These are phyloP conservation scores for Drosophila funebris DNA, from an alignment of 1,140 invertebrate genomes.

Conservation along the genomic window DNA sequence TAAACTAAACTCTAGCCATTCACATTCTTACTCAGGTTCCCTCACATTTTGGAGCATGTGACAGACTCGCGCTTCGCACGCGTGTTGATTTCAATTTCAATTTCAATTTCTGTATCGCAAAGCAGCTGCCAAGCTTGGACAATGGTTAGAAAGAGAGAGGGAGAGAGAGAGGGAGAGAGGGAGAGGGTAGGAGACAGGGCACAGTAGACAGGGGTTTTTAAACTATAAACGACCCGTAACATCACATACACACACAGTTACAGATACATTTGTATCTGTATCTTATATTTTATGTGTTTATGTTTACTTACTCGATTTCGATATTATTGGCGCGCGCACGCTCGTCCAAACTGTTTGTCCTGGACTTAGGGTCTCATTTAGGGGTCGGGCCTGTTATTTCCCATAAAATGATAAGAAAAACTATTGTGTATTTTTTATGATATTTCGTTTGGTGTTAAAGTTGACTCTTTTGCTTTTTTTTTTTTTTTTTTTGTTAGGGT, in stretches of 20 bases:
- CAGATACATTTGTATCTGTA: constrained; percentile 17
- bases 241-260: neutral
- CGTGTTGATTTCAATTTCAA: constrained; percentile 69
- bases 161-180: neutral
- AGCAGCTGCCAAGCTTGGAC: constrained; percentile 60
- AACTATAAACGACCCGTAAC: constrained; percentile 49
- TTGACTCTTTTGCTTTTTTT: constrained; percentile 34
- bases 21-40: neutral
- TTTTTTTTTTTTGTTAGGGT: constrained; percentile 8
- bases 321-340: constrained; percentile 68
- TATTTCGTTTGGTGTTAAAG: constrained; percentile 53
- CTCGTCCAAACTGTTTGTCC: constrained; percentile 48
- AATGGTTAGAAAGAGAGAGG: constrained; percentile 18
- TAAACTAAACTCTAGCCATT: constrained; percentile 5
- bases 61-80: constrained; percentile 64
- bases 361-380: constrained; percentile 45
- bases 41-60: constrained; percentile 44
- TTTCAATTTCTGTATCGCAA: constrained; percentile 19
- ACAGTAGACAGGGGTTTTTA: constrained; percentile 39
- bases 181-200: neutral
- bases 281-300: constrained; percentile 56
- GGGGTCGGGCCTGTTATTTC: constrained; percentile 29
- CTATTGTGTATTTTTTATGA: constrained; percentile 37
- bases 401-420: constrained; percentile 56
- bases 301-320: constrained; percentile 74